Percentiles rank a stretch among this genome's conserved stretches.
These are phyloP conservation scores for Pararge aegeria DNA, from an alignment of 1,140 invertebrate genomes.

Conservation along the genomic window DNA sequence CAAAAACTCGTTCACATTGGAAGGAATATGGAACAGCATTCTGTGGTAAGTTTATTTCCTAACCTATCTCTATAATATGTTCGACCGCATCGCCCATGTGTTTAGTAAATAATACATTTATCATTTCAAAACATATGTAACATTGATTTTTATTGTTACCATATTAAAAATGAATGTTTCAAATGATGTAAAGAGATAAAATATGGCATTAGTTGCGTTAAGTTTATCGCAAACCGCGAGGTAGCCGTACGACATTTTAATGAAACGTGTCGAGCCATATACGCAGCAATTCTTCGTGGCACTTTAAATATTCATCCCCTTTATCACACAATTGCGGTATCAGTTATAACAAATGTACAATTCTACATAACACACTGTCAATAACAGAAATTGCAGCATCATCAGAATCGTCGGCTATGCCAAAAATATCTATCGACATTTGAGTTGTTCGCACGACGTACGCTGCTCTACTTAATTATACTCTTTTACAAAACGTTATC, in stretches of 20 bases:
- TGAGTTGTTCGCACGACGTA: not conserved
- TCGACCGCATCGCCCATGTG: constrained; percentile 11
- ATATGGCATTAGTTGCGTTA: constrained; percentile 15
- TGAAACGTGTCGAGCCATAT: constrained; percentile 40
- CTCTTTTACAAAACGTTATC: not conserved
- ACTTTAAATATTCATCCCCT: constrained; percentile 29
- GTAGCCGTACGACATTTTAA: constrained; percentile 32
- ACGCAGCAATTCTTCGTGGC: constrained; percentile 20
- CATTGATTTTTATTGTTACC: too few species aligned
- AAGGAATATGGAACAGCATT: constrained; percentile 79
- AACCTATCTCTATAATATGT: constrained; percentile 51
- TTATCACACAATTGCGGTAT: constrained; percentile 9
- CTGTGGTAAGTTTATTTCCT: constrained; percentile 73
- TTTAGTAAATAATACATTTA: constrained; percentile 1
- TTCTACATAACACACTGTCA: constrained; percentile 1
- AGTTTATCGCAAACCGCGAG: constrained; percentile 28
- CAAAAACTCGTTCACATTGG: constrained; percentile 76
- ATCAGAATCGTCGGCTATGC: not conserved
- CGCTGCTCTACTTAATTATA: constrained; percentile 4
- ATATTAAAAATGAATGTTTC: constrained; percentile 10
- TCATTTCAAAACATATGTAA: not conserved
- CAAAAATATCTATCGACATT: constrained; percentile 4
- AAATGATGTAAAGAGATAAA: constrained; percentile 11
- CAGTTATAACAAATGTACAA: not conserved
- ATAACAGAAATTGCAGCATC: constrained; percentile 7